Evolutionary conservation across 2,888 invertebrate species (phyloP).

Genomic region (Scaeva pyrastri): DNA sequence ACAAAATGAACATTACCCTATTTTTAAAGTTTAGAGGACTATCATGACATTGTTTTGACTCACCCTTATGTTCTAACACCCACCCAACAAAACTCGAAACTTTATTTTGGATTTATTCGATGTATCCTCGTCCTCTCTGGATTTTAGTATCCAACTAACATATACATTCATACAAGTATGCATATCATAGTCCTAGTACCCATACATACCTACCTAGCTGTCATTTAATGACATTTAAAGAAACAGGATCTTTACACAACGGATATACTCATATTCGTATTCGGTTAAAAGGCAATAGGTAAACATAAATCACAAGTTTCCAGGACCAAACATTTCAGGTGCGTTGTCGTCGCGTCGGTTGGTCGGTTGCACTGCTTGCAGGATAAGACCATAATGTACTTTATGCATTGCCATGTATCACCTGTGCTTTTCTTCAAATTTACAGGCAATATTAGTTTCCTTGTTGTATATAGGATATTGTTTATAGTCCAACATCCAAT

Average conservation of each 20-base stretch:
- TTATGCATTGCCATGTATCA: conserved; percentile 7
- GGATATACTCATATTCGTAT: background rate
- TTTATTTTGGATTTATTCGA: background rate
- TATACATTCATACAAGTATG: too few relatives aligned
- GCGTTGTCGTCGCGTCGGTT: too few relatives aligned
- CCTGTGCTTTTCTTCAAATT: conserved; percentile 42
- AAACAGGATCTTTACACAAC: conserved; percentile 30
- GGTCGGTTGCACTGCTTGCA: too few relatives aligned
- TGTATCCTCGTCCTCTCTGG: too few relatives aligned
- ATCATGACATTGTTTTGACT: too few relatives aligned
- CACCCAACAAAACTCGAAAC: background rate
- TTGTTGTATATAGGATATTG: background rate
- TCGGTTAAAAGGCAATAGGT: conserved; percentile 30
- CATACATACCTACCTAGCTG: background rate
- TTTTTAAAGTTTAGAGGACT: too few relatives aligned
- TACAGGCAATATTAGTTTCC: conserved; percentile 37
- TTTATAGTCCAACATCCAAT: background rate
- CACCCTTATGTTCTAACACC: background rate
- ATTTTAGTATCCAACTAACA: too few relatives aligned
- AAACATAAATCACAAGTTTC: conserved; percentile 66
- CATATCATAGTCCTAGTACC: background rate
- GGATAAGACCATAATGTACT: conserved; percentile 1
- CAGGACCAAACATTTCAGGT: conserved; percentile 18
- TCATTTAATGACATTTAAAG: conserved; percentile 43
- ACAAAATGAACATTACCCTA: too few relatives aligned